Conservation (phyloP, 2,888 invertebrate genomes). For the Cremastobaeus sp. region DNA sequence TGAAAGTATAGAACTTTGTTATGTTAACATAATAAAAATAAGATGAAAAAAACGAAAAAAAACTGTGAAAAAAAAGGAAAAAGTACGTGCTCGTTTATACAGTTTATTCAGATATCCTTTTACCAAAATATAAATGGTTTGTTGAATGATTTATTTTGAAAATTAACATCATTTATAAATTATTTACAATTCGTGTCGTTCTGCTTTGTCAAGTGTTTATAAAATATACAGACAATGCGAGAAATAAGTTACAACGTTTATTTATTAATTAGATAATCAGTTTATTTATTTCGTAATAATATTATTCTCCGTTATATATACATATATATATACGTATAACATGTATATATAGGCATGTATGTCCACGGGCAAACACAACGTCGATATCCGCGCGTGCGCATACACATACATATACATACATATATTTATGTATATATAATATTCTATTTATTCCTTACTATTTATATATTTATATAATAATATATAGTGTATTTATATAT, state of each 20-base stretch:
- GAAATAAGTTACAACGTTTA: slow-evolving; percentile 59
- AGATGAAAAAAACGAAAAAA: slow-evolving; percentile 72
- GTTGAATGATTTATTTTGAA: slow-evolving; percentile 52
- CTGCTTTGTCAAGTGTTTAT: slow-evolving; percentile 30
- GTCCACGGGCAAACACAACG: too few relatives aligned
- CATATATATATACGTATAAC: slow-evolving; percentile 64
- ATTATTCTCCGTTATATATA: slow-evolving; percentile 74
- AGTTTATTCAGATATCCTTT: slow-evolving; percentile 37
- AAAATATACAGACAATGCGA: slow-evolving; percentile 53
- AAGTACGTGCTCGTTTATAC: slow-evolving; percentile 19
- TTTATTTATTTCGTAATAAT: slow-evolving; percentile 78
- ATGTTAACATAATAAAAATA: slow-evolving; percentile 75
- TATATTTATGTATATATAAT: slow-evolving; percentile 69
- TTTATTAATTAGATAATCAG: slow-evolving; percentile 77
- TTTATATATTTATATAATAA: slow-evolving; percentile 71
- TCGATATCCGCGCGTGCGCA: too few relatives aligned
- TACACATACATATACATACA: slow-evolving; percentile 39
- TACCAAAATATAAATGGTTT: slow-evolving; percentile 34
- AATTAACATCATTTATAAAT: slow-evolving; percentile 54
- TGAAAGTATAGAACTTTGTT: slow-evolving; percentile 78
- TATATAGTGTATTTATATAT: slow-evolving; percentile 78
- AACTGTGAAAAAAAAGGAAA: slow-evolving; percentile 35
- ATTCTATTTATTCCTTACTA: slow-evolving; percentile 73
- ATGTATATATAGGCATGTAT: slow-evolving; percentile 40
- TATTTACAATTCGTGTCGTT: slow-evolving; percentile 42